Percentiles rank a stretch among this genome's conserved stretches.
Conservation (phyloP, 1,140 invertebrate genomes). For the Drosophila nikananu region DNA sequence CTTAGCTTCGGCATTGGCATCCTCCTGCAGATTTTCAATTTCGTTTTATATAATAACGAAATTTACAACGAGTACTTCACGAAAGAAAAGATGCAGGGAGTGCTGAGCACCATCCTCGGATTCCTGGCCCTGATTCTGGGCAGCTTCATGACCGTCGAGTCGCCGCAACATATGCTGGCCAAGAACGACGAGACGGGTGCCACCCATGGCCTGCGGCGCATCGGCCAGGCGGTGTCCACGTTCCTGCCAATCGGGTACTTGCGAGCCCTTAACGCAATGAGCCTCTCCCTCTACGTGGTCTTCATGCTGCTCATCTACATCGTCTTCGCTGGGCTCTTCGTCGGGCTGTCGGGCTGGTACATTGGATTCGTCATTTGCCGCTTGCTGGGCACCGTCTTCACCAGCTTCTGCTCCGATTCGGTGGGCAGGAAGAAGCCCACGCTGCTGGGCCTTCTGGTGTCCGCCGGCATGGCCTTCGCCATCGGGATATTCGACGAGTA, state of each 20-base stretch:
- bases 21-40: slow-evolving; percentile 57
- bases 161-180: slow-evolving; percentile 56
- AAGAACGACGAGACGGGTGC: slow-evolving; percentile 58
- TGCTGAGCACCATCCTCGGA: slow-evolving; percentile 45
- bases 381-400: slow-evolving; percentile 12
- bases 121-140: slow-evolving; percentile 30
- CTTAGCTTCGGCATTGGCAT: slow-evolving; percentile 22
- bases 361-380: slow-evolving; percentile 40
- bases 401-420: slow-evolving; percentile 29
- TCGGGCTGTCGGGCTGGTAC: neutral
- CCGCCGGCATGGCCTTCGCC: slow-evolving; percentile 32
- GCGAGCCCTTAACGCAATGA: slow-evolving; percentile 57
- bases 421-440: slow-evolving; percentile 54
- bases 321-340: accelerated
- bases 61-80: too few relatives aligned
- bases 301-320: neutral
- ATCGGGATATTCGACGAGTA: too few relatives aligned
- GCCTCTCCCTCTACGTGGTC: slow-evolving; percentile 26
- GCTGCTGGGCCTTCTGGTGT: slow-evolving; percentile 40
- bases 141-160: slow-evolving; percentile 45
- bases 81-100: slow-evolving; percentile 53
- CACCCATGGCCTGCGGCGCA: slow-evolving; percentile 55
- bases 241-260: slow-evolving; percentile 36
- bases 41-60: too few relatives aligned
- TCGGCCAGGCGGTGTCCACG: slow-evolving; percentile 43